phyloP scores from a whole-genome alignment of 2,797 vertebrate genomes.

The Sebastiscus albofasciatus region DNA sequence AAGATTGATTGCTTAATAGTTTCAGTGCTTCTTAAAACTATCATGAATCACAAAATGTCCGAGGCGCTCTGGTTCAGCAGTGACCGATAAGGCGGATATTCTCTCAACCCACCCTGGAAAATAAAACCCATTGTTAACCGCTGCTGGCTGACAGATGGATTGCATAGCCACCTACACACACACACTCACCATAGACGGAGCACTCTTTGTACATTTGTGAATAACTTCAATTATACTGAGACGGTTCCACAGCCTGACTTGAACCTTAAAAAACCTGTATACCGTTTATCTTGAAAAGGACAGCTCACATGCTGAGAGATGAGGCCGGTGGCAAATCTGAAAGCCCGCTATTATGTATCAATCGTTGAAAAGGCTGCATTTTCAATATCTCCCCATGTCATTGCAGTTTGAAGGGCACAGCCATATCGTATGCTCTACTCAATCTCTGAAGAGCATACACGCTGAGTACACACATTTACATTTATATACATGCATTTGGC shows the following conservation, averaged over 20 bases:
- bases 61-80: background rate
- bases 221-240: background rate
- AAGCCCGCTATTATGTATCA: slow-evolving; percentile 33
- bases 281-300: slow-evolving; percentile 9
- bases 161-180: background rate
- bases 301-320: background rate
- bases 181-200: background rate
- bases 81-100: background rate
- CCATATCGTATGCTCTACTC: background rate
- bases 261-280: background rate
- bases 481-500: slow-evolving; percentile 38
- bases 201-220: background rate
- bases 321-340: background rate
- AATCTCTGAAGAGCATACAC: slow-evolving; percentile 22
- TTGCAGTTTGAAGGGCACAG: slow-evolving; percentile 53
- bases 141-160: background rate
- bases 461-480: slow-evolving; percentile 30
- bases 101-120: background rate
- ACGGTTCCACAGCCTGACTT: background rate
- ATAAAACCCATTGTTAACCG: background rate
- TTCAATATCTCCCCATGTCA: slow-evolving; percentile 36
- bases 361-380: slow-evolving; percentile 35
- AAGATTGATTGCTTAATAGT: background rate
- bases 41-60: background rate
- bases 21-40: background rate